A percentile compares a stretch with the other conserved stretches of the same genome.
These are phyloP conservation scores for Channa argus DNA, from an alignment of 2,113 vertebrate species.

Conservation along the genomic window DNA sequence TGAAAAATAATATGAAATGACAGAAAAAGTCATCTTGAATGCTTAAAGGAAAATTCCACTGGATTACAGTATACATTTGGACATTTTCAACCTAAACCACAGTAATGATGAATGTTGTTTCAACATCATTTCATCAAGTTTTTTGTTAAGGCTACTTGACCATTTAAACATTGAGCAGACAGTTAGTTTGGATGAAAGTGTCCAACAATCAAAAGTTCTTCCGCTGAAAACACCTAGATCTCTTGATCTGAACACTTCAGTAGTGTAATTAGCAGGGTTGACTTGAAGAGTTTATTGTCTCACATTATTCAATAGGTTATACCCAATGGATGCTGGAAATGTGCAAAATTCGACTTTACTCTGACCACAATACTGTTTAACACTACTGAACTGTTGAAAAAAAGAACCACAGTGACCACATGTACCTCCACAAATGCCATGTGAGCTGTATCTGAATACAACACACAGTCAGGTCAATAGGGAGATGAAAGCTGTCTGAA, in stretches of 20 bases:
- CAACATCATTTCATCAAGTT: no score
- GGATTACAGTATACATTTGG: no score
- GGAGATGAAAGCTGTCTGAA: no score
- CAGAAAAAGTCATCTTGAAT: no score
- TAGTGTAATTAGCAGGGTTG: not conserved
- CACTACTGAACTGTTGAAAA: not conserved
- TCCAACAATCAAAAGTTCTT: no score
- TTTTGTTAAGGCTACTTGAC: no score
- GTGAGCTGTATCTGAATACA: not conserved
- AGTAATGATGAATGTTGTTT: not conserved
- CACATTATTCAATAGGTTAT: not conserved
- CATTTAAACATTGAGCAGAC: no score
- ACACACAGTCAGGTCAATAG: not conserved
- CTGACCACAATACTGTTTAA: not conserved
- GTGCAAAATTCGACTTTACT: not conserved
- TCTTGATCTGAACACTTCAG: no score
- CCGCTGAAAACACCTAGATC: no score
- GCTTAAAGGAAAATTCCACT: no score
- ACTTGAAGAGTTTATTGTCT: not conserved
- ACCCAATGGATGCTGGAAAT: not conserved
- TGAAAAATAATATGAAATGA: not conserved
- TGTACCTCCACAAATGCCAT: not conserved
- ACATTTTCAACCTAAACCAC: conserved; percentile 8
- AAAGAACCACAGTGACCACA: no score
- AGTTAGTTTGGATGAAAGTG: no score